Evolutionary conservation across 2,113 vertebrate genomes (phyloP).

Genomic region (Prunella himalayana): DNA sequence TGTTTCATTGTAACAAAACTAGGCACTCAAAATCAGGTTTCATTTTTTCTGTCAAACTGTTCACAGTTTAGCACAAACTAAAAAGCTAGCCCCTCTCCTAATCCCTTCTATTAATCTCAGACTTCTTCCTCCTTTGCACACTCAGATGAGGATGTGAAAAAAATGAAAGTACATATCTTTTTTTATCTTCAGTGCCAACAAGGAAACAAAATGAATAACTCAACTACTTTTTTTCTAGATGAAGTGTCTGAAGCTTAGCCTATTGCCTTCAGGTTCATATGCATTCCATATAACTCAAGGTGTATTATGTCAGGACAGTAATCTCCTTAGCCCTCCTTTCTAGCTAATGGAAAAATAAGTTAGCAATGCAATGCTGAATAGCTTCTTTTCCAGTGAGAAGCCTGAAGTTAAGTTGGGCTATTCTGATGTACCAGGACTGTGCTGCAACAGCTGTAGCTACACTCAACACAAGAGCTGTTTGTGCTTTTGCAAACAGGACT

Average conservation of each 20-base stretch:
- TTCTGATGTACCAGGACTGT: background rate
- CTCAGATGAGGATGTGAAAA: background rate
- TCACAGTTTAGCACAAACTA: background rate
- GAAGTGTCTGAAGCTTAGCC: background rate
- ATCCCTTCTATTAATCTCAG: background rate
- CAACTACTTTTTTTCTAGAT: background rate
- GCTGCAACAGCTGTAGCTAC: background rate
- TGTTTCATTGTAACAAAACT: background rate
- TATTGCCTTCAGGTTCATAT: background rate
- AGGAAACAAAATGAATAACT: background rate
- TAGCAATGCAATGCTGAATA: background rate
- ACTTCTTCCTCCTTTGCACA: background rate
- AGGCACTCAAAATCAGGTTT: background rate
- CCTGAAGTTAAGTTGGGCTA: background rate
- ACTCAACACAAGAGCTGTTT: background rate
- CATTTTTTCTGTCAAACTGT: background rate
- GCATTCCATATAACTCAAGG: background rate
- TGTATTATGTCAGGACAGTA: background rate
- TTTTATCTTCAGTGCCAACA: background rate
- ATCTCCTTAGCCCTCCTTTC: background rate
- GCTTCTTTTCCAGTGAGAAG: background rate
- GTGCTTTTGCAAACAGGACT: background rate
- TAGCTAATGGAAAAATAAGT: background rate
- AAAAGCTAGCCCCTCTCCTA: background rate
- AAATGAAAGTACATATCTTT: background rate